These are phyloP conservation scores for Cryptus viduatorius DNA, from an alignment of 2,888 invertebrate genomes.

Conservation along the genomic window DNA sequence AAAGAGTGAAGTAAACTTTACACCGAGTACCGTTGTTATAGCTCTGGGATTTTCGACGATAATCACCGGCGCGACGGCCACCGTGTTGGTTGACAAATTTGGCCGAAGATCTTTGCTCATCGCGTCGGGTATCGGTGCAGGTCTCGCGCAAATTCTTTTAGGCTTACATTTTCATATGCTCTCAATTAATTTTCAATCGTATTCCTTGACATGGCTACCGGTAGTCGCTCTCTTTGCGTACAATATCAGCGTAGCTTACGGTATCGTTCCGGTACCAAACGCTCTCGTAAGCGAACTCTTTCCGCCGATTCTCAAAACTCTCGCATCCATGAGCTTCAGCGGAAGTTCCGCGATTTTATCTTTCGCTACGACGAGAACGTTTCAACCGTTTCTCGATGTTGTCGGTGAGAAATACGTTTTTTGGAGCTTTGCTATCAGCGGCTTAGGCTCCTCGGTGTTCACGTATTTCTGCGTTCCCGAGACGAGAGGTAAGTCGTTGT, in stretches of 20 bases:
- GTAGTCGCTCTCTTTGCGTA: conserved; percentile 75
- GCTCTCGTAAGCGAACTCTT: conserved; percentile 81
- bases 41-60: conserved; percentile 86
- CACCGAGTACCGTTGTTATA: conserved; percentile 85
- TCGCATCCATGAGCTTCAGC: conserved; percentile 77
- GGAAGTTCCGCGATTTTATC: conserved; percentile 74
- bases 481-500: conserved; percentile 79
- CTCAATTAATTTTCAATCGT: conserved; percentile 63
- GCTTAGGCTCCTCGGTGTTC: conserved; percentile 74
- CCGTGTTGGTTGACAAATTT: conserved; percentile 85
- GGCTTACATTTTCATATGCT: conserved; percentile 80
- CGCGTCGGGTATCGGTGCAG: conserved; percentile 83
- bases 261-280: conserved; percentile 78
- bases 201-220: conserved; percentile 77
- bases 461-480: conserved; percentile 78
- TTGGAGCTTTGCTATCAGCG: conserved; percentile 77
- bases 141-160: conserved; percentile 76
- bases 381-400: conserved; percentile 78
- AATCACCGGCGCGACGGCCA: conserved; percentile 84
- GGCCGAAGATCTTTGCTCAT: conserved; percentile 85
- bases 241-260: conserved; percentile 75
- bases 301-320: conserved; percentile 79
- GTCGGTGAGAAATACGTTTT: conserved; percentile 79
- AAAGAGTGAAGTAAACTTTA: conserved; percentile 79
- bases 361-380: conserved; percentile 76